Evolutionary conservation across 2,888 invertebrate species (phyloP).

Genomic region (Opisthograptis luteolata): DNA sequence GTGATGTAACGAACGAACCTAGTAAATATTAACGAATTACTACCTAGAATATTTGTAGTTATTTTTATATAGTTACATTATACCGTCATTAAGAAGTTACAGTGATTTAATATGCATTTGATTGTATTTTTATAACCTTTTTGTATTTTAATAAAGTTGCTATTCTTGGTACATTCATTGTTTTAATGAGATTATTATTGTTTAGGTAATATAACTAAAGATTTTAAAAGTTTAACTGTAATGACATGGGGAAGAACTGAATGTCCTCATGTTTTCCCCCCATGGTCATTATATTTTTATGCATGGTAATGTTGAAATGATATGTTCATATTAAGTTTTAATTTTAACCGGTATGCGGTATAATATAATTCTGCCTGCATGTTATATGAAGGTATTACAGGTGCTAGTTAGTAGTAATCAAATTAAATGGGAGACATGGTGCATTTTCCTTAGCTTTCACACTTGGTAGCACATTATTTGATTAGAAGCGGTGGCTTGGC

Average conservation of each 20-base stretch:
- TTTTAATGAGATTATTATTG: constrained; percentile 52
- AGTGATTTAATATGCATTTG: constrained; percentile 80
- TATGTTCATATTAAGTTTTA: constrained; percentile 28
- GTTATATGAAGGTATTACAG: constrained; percentile 39
- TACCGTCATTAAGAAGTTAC: constrained; percentile 71
- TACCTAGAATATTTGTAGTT: constrained; percentile 68
- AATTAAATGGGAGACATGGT: constrained; percentile 84
- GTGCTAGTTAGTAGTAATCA: constrained; percentile 59
- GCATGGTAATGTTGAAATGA: constrained; percentile 40
- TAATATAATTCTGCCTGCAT: constrained; percentile 64
- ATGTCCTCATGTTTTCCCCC: too few species aligned
- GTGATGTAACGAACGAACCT: constrained; percentile 53
- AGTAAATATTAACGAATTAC: constrained; percentile 58
- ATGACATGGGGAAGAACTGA: too few species aligned
- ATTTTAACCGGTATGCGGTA: constrained; percentile 45
- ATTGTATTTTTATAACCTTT: constrained; percentile 84
- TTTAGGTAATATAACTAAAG: not conserved
- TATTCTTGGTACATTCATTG: constrained; percentile 76
- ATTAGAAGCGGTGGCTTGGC: constrained; percentile 68
- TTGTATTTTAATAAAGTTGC: constrained; percentile 84
- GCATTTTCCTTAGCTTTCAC: constrained; percentile 78
- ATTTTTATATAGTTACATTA: constrained; percentile 23
- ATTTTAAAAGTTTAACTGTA: too few species aligned
- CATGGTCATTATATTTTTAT: constrained; percentile 39
- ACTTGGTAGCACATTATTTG: constrained; percentile 61